Conservation (phyloP, 2,797 vertebrate genomes). For the Lates japonicus region DNA sequence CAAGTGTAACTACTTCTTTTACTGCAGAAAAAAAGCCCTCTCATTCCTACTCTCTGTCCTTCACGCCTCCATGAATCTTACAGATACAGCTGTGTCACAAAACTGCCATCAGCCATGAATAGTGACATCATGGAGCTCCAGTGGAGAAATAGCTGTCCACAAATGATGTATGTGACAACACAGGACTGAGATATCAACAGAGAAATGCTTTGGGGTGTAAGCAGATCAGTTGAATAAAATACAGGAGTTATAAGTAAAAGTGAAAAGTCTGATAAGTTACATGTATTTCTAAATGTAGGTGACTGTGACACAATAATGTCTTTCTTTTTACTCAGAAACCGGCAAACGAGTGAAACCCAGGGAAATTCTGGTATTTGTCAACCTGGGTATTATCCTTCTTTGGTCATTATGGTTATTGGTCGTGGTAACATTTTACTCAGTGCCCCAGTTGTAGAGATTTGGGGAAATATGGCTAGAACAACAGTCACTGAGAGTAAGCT, state of each 20-base stretch:
- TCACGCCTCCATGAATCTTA: constrained; percentile 33
- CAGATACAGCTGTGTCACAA: constrained; percentile 20
- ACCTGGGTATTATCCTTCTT: too few relatives aligned
- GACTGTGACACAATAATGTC: not conserved
- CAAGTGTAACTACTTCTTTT: constrained; percentile 20
- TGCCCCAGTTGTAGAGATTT: too few relatives aligned
- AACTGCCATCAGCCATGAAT: constrained; percentile 35
- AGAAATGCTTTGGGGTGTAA: not conserved
- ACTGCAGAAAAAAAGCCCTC: constrained; percentile 5
- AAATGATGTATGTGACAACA: constrained; percentile 14
- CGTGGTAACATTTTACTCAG: too few relatives aligned
- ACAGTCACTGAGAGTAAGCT: too few relatives aligned
- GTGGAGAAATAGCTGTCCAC: constrained; percentile 20
- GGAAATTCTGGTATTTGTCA: too few relatives aligned
- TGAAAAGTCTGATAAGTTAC: not conserved
- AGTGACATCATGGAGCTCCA: constrained; percentile 17
- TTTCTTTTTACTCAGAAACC: too few relatives aligned
- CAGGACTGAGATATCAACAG: constrained; percentile 1
- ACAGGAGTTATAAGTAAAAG: not conserved
- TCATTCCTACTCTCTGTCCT: constrained; percentile 18
- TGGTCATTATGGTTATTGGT: too few relatives aligned
- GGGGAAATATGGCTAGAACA: too few relatives aligned
- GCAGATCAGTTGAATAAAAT: not conserved
- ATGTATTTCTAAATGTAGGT: not conserved
- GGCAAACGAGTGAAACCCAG: too few relatives aligned